phyloP scores from a whole-genome alignment of 1,140 invertebrate species.

The Nasonia longicornis region DNA sequence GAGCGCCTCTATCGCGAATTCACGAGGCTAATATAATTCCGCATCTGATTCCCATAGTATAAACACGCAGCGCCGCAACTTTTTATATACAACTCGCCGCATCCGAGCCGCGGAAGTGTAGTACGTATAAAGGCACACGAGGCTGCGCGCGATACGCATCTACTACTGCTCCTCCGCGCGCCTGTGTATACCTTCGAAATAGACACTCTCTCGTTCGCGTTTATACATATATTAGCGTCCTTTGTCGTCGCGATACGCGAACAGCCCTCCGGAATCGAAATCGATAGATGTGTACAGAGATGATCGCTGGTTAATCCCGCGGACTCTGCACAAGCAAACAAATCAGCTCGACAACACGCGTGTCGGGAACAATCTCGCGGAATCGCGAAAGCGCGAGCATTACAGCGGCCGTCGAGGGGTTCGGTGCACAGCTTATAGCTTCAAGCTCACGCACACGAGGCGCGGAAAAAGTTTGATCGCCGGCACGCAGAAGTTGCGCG shows the following conservation, averaged over 20 bases:
- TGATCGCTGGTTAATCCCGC: neutral
- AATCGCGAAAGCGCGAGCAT: neutral
- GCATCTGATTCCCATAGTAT: slow-evolving; percentile 19
- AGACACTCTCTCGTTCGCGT: neutral
- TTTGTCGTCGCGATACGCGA: neutral
- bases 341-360: neutral
- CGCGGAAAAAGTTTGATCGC: slow-evolving; percentile 37
- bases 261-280: neutral
- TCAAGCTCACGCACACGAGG: neutral
- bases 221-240: no score
- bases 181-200: slow-evolving; percentile 6
- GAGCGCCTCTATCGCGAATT: slow-evolving; percentile 2
- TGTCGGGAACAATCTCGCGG: neutral
- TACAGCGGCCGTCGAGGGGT: neutral
- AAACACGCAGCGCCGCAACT: slow-evolving; percentile 15
- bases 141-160: slow-evolving; percentile 26
- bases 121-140: neutral
- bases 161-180: neutral
- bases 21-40: slow-evolving; percentile 22
- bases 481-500: slow-evolving; percentile 15
- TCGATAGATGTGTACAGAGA: neutral
- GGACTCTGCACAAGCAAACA: neutral
- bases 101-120: neutral
- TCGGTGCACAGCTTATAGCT: neutral
- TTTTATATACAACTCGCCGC: slow-evolving; percentile 2